phyloP scores from a whole-genome alignment of 2,888 invertebrate genomes.

The Nephrotoma flavescens region DNA sequence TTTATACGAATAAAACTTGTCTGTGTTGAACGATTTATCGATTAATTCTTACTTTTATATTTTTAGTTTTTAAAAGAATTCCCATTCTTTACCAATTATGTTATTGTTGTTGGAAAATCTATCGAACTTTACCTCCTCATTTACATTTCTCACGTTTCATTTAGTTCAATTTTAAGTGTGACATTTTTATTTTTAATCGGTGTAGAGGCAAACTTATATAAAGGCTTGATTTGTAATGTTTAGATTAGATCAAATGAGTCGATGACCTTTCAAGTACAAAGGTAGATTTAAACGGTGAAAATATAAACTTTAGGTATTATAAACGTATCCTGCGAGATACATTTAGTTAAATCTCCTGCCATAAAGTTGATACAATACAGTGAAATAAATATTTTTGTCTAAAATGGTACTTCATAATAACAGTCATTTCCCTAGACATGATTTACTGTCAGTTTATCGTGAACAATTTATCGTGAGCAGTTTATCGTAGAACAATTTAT shows the following conservation, averaged over 20 bases:
- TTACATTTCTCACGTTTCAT: background rate
- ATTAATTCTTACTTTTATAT: background rate
- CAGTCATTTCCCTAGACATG: too few relatives aligned
- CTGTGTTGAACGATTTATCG: background rate
- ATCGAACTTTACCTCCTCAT: background rate
- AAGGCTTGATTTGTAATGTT: background rate
- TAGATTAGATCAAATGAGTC: background rate
- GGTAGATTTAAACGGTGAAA: too few relatives aligned
- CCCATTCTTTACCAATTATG: background rate
- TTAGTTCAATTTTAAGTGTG: background rate
- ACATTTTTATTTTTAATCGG: background rate
- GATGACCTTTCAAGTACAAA: background rate
- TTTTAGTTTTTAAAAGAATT: background rate
- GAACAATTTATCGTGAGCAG: too few relatives aligned
- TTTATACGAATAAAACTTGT: background rate
- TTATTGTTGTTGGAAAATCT: background rate
- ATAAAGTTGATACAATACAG: too few relatives aligned
- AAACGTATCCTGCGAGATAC: too few relatives aligned
- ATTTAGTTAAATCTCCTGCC: too few relatives aligned
- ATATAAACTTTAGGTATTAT: too few relatives aligned
- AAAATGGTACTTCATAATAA: too few relatives aligned
- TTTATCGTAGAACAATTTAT: too few relatives aligned
- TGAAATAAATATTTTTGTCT: too few relatives aligned
- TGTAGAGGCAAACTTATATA: background rate
- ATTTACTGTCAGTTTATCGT: too few relatives aligned